Base-by-base conservation (phyloP, 2,113 vertebrate genomes). In the Burhinus bistriatus region DNA sequence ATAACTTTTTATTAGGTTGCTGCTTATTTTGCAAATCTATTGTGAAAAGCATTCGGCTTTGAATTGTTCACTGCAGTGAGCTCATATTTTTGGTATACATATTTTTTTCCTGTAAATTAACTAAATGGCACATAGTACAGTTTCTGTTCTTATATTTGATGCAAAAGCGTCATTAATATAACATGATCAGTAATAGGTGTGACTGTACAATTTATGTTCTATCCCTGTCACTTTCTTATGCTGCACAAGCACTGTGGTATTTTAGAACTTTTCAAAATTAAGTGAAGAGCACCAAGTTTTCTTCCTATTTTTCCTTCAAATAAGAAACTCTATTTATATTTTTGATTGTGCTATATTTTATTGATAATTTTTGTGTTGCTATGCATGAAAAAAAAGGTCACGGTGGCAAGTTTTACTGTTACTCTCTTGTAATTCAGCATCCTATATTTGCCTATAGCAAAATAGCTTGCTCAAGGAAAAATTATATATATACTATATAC, bases 21-120 rank as follows among this genome's bases (percentile, higher is more conserved):
- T 87, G 52, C 47, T 91, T 79, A 90, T 84, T 96, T 95, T 78
- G 55, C 15, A 91, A 87, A 94, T 83, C 54, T 9, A 64, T 55
- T 83, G 85, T 94, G 69, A 78, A 84, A 95, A 89, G 11, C 40
- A 65, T 94, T 87, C 25, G 72, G 36, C 32, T 69, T 59, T 76
- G 49, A 52, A 72, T 64, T 70, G 21, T 57, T 95, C 52, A 83
- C 34, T 82, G 68, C 71, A 85, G 59, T 89, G 59, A 94, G 42
- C 49, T 92, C 19, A n/a, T 64, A 59, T 57, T 93, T 96, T 87
- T 90, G 38, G 30, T 66, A 88, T 16, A 34, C 3, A 1, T 4
- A 52, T 45, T 85, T n/a, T n/a, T 59, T 8, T 6, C 21, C 45
- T 64, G 44, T 81, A 68, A 83, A 83, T 89, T 61, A 86, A 78